Base-by-base conservation (phyloP, 2,797 vertebrate genomes). In the Iguana delicatissima region DNA sequence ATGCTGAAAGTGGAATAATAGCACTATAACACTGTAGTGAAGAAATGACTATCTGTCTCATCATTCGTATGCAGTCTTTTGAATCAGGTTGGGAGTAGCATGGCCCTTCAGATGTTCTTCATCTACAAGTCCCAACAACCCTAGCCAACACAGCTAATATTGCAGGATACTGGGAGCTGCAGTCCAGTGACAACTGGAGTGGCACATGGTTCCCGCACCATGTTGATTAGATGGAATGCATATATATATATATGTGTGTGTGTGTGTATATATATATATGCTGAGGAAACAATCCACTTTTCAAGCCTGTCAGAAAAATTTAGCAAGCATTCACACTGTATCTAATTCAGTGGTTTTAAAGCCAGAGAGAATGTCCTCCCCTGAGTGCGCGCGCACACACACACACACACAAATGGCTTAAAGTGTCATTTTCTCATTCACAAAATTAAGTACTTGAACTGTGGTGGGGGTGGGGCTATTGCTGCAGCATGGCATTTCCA, bases 391-490 rank as follows among this genome's bases (percentile, higher is more conserved):
- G n/a, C n/a, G 14, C 67, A 69, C 29, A 69, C 67, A 69, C 29
- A 69, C 14, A 59, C 20, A 22, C 59, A 62, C 20, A 52, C 52
- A 52, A 8, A 12, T 6, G 59, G 18, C 90, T 93, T 96, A 94
- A 91, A 59, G 92, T 92, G 91, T 96, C 87, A 94, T 95, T 96
- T 97, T 96, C 93, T 96, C 95, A 96, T 96, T 97, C 95, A 96
- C 95, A 96, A 95, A 96, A 97, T 94, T 92, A 97, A 96, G 93
- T 95, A 95, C 96, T 96, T 96, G 94, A 84, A 92, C 92, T 90
- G 90, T 93, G 84, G 90, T 95, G 91, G 92, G 93, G 22, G 92
- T 88, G 50, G 92, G 89, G 92, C 93, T 92, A 72, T 94, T 93
- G 86, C 73, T 93, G 86, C 73, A 38, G 84, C 73, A 22, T 6